Conservation (phyloP, 2,888 invertebrate species). For the Calameuta idolon region DNA sequence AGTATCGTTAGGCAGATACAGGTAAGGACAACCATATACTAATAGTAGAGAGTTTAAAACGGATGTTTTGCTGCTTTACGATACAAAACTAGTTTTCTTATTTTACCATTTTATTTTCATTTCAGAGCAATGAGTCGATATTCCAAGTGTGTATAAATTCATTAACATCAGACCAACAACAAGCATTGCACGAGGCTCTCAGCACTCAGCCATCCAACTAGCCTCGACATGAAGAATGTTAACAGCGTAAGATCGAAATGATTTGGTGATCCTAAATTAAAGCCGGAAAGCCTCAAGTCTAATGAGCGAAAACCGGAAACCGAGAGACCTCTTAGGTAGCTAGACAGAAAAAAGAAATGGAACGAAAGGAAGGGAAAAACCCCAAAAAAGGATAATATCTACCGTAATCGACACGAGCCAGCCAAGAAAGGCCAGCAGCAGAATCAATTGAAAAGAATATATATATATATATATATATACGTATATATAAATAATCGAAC, state of each 20-base stretch:
- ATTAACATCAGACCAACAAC: conserved; percentile 84
- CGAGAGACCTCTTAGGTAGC: conserved; percentile 2
- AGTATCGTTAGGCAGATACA: conserved; percentile 89
- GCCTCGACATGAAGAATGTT: neutral
- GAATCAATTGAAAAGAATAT: neutral
- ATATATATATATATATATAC: neutral
- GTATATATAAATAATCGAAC: neutral
- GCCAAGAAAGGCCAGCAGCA: neutral
- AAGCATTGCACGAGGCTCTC: conserved; percentile 83
- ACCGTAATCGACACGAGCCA: neutral
- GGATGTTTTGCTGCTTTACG: conserved; percentile 2
- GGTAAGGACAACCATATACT: conserved; percentile 66
- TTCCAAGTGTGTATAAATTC: conserved; percentile 84
- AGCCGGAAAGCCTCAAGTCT: neutral
- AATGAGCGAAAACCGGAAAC: neutral
- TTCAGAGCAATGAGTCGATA: conserved; percentile 80
- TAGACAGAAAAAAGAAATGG: neutral
- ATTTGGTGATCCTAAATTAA: neutral
- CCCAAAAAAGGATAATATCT: neutral
- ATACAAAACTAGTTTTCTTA: neutral
- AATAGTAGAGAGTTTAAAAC: conserved; percentile 23
- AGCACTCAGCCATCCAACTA: conserved; percentile 61
- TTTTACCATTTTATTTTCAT: conserved; percentile 65
- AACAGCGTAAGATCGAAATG: neutral
- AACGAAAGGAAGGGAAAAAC: conserved; percentile 26